These are phyloP conservation scores for Tragelaphus scriptus DNA, from an alignment of 2,113 vertebrate species.

Conservation along the genomic window DNA sequence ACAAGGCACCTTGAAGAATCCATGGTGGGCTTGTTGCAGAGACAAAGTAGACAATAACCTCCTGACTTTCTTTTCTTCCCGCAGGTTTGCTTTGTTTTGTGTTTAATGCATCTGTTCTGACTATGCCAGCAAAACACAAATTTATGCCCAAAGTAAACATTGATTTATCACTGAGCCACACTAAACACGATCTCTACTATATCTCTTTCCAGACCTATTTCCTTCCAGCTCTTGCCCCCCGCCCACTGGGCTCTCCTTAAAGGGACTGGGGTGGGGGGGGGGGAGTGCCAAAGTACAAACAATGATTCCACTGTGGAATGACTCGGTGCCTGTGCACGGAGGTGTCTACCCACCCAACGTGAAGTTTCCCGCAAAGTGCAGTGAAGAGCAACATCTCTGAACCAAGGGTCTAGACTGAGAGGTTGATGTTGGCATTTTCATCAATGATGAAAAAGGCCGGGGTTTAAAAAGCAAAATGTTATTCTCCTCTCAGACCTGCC, in stretches of 20 bases:
- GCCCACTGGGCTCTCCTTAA: neutral
- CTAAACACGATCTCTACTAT: neutral
- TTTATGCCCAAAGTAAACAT: neutral
- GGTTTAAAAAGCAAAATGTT: neutral
- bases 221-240: neutral
- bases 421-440: neutral
- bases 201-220: neutral
- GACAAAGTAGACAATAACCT: neutral
- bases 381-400: neutral
- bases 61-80: neutral
- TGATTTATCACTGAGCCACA: neutral
- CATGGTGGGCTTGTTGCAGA: neutral
- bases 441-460: neutral
- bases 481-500: neutral
- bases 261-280: too few species aligned
- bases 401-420: neutral
- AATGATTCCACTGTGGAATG: neutral
- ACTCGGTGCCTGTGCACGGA: neutral
- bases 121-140: neutral
- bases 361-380: neutral
- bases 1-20: neutral
- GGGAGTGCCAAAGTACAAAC: neutral
- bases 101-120: constrained; percentile 14
- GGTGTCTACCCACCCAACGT: neutral
- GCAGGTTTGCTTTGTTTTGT: neutral